phyloP scores from a whole-genome alignment of 1,140 invertebrate genomes.

The Penaeus vannamei region DNA sequence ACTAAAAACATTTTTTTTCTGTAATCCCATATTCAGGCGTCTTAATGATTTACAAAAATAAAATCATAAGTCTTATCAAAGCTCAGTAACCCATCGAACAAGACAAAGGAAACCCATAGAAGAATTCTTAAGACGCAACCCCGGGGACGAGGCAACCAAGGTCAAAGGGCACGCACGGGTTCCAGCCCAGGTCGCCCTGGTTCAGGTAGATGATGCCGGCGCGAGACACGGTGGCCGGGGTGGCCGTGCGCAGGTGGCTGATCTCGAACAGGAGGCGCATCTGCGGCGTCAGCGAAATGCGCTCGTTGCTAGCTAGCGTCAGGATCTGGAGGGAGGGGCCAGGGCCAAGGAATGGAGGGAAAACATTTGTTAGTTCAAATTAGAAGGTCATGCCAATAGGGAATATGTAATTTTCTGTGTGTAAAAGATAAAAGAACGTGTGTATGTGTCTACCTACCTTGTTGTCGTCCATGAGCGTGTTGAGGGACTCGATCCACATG shows the following conservation, averaged over 20 bases:
- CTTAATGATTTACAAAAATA: too few relatives aligned
- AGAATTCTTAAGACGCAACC: too few relatives aligned
- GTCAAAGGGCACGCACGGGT: slow-evolving; percentile 82
- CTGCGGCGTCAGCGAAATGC: slow-evolving; percentile 91
- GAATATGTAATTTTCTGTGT: too few relatives aligned
- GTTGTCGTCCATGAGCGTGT: slow-evolving; percentile 80
- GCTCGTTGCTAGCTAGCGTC: slow-evolving; percentile 95
- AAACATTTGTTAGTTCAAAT: background rate
- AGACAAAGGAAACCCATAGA: too few relatives aligned
- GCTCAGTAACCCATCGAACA: too few relatives aligned
- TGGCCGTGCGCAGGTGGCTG: slow-evolving; percentile 93
- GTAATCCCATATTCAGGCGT: too few relatives aligned
- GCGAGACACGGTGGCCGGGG: slow-evolving; percentile 96
- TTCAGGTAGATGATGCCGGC: slow-evolving; percentile 95
- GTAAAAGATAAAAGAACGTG: too few relatives aligned
- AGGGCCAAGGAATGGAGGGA: too few relatives aligned
- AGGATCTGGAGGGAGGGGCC: slow-evolving; percentile 77
- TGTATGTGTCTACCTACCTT: slow-evolving; percentile 70
- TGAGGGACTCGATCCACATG: slow-evolving; percentile 98
- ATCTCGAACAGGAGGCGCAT: slow-evolving; percentile 98
- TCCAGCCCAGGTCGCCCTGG: slow-evolving; percentile 96
- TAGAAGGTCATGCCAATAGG: too few relatives aligned
- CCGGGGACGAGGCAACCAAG: too few relatives aligned
- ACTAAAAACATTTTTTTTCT: too few relatives aligned
- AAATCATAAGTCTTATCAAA: too few relatives aligned